Percentiles rank a stretch among this genome's conserved stretches.
Conservation (phyloP, 2,888 invertebrate species). For the Synanthedon andrenaeformis region DNA sequence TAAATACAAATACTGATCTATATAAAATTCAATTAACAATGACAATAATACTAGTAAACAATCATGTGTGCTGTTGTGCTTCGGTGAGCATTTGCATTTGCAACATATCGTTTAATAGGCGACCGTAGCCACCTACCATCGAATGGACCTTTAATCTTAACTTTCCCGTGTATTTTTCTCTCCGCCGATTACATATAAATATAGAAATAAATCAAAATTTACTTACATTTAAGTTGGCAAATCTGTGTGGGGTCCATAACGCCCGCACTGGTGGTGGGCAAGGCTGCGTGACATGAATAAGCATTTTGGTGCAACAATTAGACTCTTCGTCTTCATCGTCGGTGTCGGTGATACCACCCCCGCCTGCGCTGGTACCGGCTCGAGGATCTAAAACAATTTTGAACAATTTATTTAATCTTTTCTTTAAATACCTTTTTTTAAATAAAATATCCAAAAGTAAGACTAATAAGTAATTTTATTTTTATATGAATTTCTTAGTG, state of each 20-base stretch:
- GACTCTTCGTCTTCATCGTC: conserved; percentile 18
- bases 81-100: no score
- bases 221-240: conserved; percentile 83
- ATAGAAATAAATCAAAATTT: neutral
- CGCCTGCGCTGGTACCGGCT: conserved; percentile 18
- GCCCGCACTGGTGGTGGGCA: conserved; percentile 64
- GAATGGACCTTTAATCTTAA: no score
- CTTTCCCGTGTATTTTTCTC: no score
- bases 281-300: conserved; percentile 29
- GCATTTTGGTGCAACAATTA: conserved; percentile 46
- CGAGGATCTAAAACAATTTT: conserved; percentile 15
- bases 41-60: no score
- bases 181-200: no score
- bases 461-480: neutral
- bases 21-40: no score
- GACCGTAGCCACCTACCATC: no score
- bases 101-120: no score
- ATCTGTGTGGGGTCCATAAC: conserved; percentile 81
- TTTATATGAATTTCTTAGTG: neutral
- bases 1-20: no score
- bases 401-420: neutral
- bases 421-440: no score
- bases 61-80: no score
- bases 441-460: neutral
- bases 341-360: conserved; percentile 12